Base-by-base conservation (phyloP, 2,113 vertebrate species). In the Uropsilus gracilis region DNA sequence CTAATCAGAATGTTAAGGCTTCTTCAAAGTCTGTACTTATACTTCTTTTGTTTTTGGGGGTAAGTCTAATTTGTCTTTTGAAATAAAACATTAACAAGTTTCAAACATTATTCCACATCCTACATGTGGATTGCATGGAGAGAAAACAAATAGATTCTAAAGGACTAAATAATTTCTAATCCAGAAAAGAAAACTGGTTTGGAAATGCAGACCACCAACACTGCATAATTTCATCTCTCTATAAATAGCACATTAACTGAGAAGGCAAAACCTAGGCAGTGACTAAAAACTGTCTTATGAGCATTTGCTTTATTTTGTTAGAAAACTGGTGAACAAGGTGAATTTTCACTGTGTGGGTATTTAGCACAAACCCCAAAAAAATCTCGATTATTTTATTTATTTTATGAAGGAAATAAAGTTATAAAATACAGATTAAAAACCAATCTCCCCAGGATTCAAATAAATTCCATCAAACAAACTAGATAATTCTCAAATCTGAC, bases 41-140 rank as follows among this genome's bases (percentile, higher is more conserved):
- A 55, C 24, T 9, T 4, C 3, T 16, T 50, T 73, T 32, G 16
- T 16, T 12, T 87, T 93, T 78, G 4, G 20, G 32, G 42, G 8
- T 18, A 28, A 88, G 30, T 34, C 39, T 26, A 69, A 69, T 91
- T 81, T 89, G 48, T 13, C 48, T 92, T 86, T 64, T 69, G 44
- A 95, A 95, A 94, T 82, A 82, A 46, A 59, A 57, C 22, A 63
- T 86, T 28, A 82, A 30, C n/a, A 59, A 32, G 30, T 22, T 83
- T 73, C 69, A 48, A 89, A 53, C n/a, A 78, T 89, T 57, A 53
- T 4, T 26, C 37, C 5, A 22, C 13, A 68, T 1, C 6, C 12
- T 5, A 50, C 55, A 6, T 50, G 37, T 50, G 37, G 37, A 84
- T 68, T 37, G 1, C 50, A 34, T 37, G 30, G 63, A 17, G 32